These are phyloP conservation scores for Microtus pennsylvanicus DNA, from an alignment of 2,113 vertebrate species.

Conservation along the genomic window DNA sequence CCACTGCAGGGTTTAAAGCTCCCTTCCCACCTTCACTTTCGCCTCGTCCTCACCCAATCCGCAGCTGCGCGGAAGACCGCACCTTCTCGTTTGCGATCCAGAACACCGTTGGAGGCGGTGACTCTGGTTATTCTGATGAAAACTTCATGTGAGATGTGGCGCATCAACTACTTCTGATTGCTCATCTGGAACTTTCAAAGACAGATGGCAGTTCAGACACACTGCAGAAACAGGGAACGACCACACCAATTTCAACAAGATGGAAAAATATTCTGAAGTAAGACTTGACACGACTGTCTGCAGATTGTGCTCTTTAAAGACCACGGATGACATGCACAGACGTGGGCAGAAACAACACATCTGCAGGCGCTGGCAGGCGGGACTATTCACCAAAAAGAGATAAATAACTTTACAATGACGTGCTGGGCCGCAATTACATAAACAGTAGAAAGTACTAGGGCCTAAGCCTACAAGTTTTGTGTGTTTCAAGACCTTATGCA, in stretches of 20 bases:
- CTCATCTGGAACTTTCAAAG: slow-evolving; percentile 33
- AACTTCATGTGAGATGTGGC: slow-evolving; percentile 37
- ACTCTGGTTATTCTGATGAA: slow-evolving; percentile 58
- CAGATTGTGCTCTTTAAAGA: slow-evolving; percentile 77
- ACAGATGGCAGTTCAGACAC: slow-evolving; percentile 55
- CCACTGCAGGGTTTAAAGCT: background rate
- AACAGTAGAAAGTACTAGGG: slow-evolving; percentile 90
- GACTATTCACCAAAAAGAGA: slow-evolving; percentile 85
- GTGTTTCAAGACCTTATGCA: slow-evolving; percentile 87
- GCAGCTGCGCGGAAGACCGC: background rate
- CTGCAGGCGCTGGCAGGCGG: slow-evolving; percentile 87
- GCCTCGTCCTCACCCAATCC: background rate
- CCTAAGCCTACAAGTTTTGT: slow-evolving; percentile 80
- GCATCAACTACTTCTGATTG: slow-evolving; percentile 49
- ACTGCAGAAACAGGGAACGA: slow-evolving; percentile 20
- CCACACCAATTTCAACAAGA: slow-evolving; percentile 15
- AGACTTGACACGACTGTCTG: slow-evolving; percentile 68
- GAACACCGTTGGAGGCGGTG: background rate
- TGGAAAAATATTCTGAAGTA: slow-evolving; percentile 18
- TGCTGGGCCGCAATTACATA: slow-evolving; percentile 89
- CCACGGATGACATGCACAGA: slow-evolving; percentile 77
- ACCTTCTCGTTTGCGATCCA: background rate
- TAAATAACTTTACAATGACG: slow-evolving; percentile 89
- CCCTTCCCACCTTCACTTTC: no score
- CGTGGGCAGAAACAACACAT: slow-evolving; percentile 85